phyloP scores from a whole-genome alignment of 2,113 vertebrate species.

The Tricholaema leucomelas region DNA sequence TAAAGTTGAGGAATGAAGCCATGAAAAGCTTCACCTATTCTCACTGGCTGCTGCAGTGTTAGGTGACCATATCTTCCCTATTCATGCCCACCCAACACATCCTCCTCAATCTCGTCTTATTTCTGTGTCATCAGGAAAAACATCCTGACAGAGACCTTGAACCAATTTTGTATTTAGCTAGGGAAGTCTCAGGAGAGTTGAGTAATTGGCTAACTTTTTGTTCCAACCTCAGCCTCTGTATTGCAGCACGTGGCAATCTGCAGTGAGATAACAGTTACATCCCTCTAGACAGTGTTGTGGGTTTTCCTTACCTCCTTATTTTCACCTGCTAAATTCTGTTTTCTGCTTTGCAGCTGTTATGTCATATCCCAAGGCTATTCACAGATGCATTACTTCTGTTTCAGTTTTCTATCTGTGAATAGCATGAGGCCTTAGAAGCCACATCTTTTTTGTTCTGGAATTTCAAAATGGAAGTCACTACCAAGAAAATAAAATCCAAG shows the following conservation, averaged over 20 bases:
- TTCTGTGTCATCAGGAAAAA: constrained; percentile 14
- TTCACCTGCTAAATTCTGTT: background rate
- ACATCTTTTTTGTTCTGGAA: background rate
- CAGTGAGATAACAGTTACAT: background rate
- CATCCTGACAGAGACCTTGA: constrained; percentile 19
- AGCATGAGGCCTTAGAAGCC: background rate
- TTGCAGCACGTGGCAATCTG: background rate
- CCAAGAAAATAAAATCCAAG: background rate
- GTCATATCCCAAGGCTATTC: background rate
- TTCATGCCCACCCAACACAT: too few relatives aligned
- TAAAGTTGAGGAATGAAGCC: background rate
- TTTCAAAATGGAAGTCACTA: constrained; percentile 1
- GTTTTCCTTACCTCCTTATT: background rate
- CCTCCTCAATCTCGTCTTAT: background rate
- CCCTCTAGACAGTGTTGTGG: background rate
- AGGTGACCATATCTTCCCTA: background rate
- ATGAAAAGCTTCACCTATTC: background rate
- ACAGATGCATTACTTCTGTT: too few relatives aligned
- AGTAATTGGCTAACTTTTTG: background rate
- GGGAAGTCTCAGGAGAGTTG: background rate
- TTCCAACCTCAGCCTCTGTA: background rate
- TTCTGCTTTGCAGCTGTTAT: background rate
- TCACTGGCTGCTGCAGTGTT: background rate
- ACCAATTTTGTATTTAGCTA: background rate
- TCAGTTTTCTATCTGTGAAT: background rate